These are phyloP conservation scores for Amblyopsis rosae DNA, from an alignment of 2,113 vertebrate species.

Conservation along the genomic window DNA sequence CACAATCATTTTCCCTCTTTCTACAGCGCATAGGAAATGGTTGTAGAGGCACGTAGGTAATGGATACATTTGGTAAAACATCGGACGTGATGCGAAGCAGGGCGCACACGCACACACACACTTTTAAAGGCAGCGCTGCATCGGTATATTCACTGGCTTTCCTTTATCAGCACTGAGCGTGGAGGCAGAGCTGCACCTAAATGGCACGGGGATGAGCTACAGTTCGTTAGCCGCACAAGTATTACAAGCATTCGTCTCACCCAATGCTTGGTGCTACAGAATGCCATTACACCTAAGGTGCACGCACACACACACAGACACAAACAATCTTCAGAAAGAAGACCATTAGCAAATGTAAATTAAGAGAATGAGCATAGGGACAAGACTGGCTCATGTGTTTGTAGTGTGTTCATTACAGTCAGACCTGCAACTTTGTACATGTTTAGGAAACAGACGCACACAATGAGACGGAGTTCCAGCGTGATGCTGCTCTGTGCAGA, in stretches of 20 bases:
- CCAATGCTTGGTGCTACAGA: slow-evolving; percentile 50
- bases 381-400: slow-evolving; percentile 6
- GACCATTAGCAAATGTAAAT: slow-evolving; percentile 65
- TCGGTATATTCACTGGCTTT: slow-evolving; percentile 49
- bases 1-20: not conserved
- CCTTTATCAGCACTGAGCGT: slow-evolving; percentile 53
- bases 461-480: slow-evolving; percentile 29
- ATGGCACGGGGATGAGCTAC: slow-evolving; percentile 21
- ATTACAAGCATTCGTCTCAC: slow-evolving; percentile 67
- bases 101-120: slow-evolving; percentile 11
- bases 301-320: slow-evolving; percentile 34
- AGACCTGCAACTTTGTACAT: slow-evolving; percentile 13
- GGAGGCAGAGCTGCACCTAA: slow-evolving; percentile 9
- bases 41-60: slow-evolving; percentile 9
- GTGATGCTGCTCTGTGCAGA: slow-evolving; percentile 47
- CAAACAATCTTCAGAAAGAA: slow-evolving; percentile 41
- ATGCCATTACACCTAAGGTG: slow-evolving; percentile 69
- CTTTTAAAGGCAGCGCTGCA: slow-evolving; percentile 8
- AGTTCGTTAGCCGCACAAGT: slow-evolving; percentile 28
- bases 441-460: not conserved
- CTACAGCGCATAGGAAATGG: not conserved
- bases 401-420: slow-evolving; percentile 1
- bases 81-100: not conserved
- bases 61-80: slow-evolving; percentile 7
- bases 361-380: slow-evolving; percentile 44